Percentiles rank a stretch among this genome's conserved stretches.
Conservation (phyloP, 2,113 vertebrate genomes). For the Ictalurus furcatus region DNA sequence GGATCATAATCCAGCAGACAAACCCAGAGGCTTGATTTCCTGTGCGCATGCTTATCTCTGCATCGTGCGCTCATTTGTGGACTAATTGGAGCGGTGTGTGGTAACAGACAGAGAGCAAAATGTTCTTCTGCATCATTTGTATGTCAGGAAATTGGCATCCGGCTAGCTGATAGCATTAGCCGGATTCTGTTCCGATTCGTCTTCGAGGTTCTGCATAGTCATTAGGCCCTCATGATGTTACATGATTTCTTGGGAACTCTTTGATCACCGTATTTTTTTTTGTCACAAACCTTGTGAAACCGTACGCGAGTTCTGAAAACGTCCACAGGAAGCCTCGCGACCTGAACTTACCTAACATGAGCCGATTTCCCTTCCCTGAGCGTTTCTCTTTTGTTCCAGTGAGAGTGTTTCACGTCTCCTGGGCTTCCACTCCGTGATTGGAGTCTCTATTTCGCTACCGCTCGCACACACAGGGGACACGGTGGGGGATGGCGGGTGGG, state of each 20-base stretch:
- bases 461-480: background rate
- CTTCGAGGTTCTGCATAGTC: background rate
- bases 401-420: conserved; percentile 46
- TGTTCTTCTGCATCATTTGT: background rate
- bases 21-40: conserved; percentile 11
- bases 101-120: background rate
- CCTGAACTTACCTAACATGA: background rate
- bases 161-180: background rate
- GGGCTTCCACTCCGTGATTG: conserved; percentile 55
- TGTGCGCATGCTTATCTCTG: conserved; percentile 2
- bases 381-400: conserved; percentile 40
- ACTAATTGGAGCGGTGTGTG: conserved; percentile 13
- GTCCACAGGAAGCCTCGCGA: background rate
- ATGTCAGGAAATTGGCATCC: background rate
- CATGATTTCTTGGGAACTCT: background rate
- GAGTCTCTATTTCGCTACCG: background rate
- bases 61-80: background rate
- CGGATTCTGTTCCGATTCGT: background rate
- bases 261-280: background rate
- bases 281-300: background rate
- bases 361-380: conserved; percentile 56
- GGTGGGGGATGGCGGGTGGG: conserved; percentile 35
- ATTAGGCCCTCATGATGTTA: background rate
- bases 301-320: background rate
- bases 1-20: conserved; percentile 21